These are phyloP conservation scores for Odobenus rosmarus DNA, from an alignment of 2,113 vertebrate genomes.

Conservation along the genomic window DNA sequence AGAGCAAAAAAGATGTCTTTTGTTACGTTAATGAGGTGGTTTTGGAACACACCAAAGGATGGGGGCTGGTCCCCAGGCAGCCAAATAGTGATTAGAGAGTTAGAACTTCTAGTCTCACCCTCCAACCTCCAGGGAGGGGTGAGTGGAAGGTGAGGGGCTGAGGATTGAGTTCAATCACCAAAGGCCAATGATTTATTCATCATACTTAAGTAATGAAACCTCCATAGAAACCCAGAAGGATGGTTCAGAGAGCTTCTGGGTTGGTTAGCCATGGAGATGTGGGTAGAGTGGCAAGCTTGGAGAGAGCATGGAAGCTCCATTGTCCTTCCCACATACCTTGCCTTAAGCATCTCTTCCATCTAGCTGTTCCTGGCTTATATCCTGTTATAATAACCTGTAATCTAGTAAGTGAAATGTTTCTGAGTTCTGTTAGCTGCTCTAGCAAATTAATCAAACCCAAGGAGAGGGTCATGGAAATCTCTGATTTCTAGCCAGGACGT, in stretches of 20 bases:
- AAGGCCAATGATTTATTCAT: not conserved
- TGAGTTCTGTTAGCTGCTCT: not conserved
- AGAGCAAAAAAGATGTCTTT: not conserved
- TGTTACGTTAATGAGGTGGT: not conserved
- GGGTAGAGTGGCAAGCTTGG: not conserved
- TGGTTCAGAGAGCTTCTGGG: not conserved
- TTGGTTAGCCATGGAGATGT: not conserved
- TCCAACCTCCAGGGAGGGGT: not conserved
- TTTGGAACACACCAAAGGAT: not conserved
- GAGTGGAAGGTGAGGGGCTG: not conserved
- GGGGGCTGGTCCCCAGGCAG: not conserved
- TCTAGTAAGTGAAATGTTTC: not conserved
- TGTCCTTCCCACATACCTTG: not conserved
- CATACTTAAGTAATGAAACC: not conserved
- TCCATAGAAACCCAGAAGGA: not conserved
- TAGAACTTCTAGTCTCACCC: not conserved
- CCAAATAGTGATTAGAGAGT: not conserved
- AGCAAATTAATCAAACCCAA: not conserved
- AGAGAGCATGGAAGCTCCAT: not conserved
- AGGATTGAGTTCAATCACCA: not conserved
- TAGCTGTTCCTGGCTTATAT: not conserved
- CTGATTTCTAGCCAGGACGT: not conserved
- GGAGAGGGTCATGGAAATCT: not conserved
- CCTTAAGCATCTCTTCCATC: not conserved
- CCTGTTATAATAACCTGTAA: not conserved